Evolutionary conservation across 2,797 vertebrate species (phyloP), one percentile per base, ranked within the genome.

Genomic region (Limosa lapponica): DNA sequence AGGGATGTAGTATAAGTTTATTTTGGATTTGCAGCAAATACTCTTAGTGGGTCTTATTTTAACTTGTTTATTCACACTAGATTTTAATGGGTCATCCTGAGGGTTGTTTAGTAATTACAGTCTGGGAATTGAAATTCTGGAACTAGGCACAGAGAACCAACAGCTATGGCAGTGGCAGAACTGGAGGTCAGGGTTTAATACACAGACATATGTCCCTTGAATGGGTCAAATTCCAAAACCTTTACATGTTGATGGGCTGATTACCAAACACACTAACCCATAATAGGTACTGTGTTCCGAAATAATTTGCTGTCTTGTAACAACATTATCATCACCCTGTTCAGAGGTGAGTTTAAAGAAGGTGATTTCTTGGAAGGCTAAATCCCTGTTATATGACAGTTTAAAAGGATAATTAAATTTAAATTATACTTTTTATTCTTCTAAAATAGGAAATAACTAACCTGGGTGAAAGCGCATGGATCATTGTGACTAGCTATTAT

Each of bases 361-460:
- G 28, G 58, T 41, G 22, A 91, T 89, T 93, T 94, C 75, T 93
- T 95, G n/a, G 70, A 95, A 91, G 52, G 36, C 37, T 93, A 91
- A 86, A 86, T 90, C 65, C 13, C 15, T 77, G 61, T 80, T 95
- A 95, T 95, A 94, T 77, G 80, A 48, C 48, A 59, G n/a, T 84
- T 94, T 95, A 93, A 95, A 91, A 91, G 48, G 82, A 84, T 84
- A 94, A 96, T 90, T 95, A 90, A 88, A 89, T 74, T 92, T 81
- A 92, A 96, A 82, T 84, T 89, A 78, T 86, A 78, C 10, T 89
- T 95, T 94, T 82, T 86, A 77, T 66, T 94, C 46, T 75, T 93
- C 36, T 96, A 67, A 91, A 94, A 89, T 70, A 79, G 18, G 66
- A 90, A 90, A 89, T 86, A 95, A 91, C 70, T 93, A 93, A 91